Conservation (phyloP, 2,888 invertebrate species). For the Scotopteryx bipunctaria region DNA sequence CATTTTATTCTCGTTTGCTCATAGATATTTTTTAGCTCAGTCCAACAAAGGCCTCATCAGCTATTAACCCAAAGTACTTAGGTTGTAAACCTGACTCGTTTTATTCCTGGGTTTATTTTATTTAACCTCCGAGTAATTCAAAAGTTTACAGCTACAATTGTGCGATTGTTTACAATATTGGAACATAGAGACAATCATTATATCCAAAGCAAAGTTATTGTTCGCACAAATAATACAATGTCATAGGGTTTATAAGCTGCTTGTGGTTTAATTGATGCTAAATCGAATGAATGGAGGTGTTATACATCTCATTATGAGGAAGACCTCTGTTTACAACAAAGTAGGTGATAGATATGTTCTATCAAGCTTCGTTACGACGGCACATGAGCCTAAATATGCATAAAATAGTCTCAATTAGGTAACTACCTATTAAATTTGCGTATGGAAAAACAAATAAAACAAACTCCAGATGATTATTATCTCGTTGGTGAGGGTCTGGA, state of each 20-base stretch:
- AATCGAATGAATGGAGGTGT: conserved; percentile 10
- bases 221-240: not conserved
- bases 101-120: conserved; percentile 31
- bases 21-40: conserved; percentile 40
- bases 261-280: conserved; percentile 13
- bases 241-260: conserved; percentile 1
- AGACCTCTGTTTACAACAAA: not conserved
- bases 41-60: conserved; percentile 40
- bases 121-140: conserved; percentile 25
- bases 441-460: too few relatives aligned
- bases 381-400: too few relatives aligned
- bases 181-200: conserved; percentile 6
- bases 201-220: not conserved
- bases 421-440: too few relatives aligned
- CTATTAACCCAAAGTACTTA: conserved; percentile 37
- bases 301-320: conserved; percentile 1
- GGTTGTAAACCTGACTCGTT: conserved; percentile 32
- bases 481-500: conserved; percentile 97
- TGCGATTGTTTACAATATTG: conserved; percentile 19
- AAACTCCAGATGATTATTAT: conserved; percentile 99
- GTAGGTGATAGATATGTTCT: too few relatives aligned
- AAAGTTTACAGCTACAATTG: conserved; percentile 14
- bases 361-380: too few relatives aligned
- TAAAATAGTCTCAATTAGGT: too few relatives aligned
- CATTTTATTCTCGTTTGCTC: conserved; percentile 49